Percentiles rank a stretch among this genome's conserved stretches.
Evolutionary conservation across 2,113 vertebrate genomes (phyloP).

Genomic region (Tiliqua scincoides): DNA sequence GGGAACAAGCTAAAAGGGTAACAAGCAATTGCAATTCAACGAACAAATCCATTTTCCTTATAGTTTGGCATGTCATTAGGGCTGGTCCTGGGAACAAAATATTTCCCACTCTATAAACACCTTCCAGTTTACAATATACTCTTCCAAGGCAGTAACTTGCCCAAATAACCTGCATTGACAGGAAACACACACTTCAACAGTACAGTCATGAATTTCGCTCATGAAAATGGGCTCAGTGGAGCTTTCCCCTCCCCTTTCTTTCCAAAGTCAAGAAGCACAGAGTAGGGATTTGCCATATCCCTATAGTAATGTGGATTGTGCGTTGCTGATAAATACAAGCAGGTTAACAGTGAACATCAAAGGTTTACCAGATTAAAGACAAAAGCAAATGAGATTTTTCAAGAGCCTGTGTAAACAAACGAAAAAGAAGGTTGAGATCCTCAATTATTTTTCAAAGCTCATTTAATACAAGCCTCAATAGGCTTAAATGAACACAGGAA

Average conservation of each 20-base stretch:
- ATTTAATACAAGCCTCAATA: conserved; percentile 62
- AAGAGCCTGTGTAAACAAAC: conserved; percentile 63
- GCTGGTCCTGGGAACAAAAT: conserved; percentile 42
- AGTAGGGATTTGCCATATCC: conserved; percentile 47
- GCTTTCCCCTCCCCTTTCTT: conserved; percentile 26
- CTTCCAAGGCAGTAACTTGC: conserved; percentile 38
- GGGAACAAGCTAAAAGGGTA: background rate
- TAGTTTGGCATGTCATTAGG: conserved; percentile 32
- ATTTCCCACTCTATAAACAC: conserved; percentile 57
- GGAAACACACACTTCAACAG: conserved; percentile 51
- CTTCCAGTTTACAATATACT: conserved; percentile 16
- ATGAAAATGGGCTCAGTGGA: conserved; percentile 50
- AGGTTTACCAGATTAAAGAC: conserved; percentile 67
- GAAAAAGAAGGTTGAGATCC: conserved; percentile 48
- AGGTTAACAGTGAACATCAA: conserved; percentile 69
- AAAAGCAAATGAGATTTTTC: conserved; percentile 69
- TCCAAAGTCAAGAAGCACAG: conserved; percentile 1
- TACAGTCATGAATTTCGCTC: conserved; percentile 53
- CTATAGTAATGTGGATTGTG: conserved; percentile 43
- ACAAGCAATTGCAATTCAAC: conserved; percentile 3
- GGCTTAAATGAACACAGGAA: conserved; percentile 63
- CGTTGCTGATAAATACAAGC: conserved; percentile 64
- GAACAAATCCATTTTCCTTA: background rate
- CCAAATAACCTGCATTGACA: conserved; percentile 48
- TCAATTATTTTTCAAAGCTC: conserved; percentile 70